Percentiles rank a stretch among this genome's conserved stretches.
These are phyloP conservation scores for Apotomis capreana DNA, from an alignment of 2,888 invertebrate species.

Conservation along the genomic window DNA sequence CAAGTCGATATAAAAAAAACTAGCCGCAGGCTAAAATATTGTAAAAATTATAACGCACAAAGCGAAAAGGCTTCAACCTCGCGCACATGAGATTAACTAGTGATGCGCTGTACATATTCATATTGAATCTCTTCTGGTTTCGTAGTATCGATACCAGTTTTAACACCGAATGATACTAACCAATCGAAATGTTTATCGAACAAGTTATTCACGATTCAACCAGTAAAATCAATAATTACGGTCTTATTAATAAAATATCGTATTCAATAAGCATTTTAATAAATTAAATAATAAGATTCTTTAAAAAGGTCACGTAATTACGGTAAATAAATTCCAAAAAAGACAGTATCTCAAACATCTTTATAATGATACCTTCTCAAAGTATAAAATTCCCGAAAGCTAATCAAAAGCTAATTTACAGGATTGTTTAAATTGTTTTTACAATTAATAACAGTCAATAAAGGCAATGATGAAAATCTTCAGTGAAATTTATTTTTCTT, in stretches of 20 bases:
- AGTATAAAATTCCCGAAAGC: neutral
- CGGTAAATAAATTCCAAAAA: neutral
- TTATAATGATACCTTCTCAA: conserved; percentile 9
- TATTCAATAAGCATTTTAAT: too few relatives aligned
- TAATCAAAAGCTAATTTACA: neutral
- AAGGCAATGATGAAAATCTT: too few relatives aligned
- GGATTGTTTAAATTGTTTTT: too few relatives aligned
- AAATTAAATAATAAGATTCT: too few relatives aligned
- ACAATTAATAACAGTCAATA: too few relatives aligned
- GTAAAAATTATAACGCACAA: conserved; percentile 58
- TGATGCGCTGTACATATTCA: conserved; percentile 33
- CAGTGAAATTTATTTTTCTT: neutral
- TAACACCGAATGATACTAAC: neutral
- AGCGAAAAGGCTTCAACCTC: conserved; percentile 45
- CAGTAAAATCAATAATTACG: too few relatives aligned
- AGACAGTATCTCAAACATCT: conserved; percentile 18
- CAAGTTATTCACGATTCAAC: too few relatives aligned
- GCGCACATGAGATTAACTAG: conserved; percentile 46
- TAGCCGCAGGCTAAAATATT: conserved; percentile 36
- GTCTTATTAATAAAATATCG: too few relatives aligned
- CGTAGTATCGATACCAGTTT: neutral
- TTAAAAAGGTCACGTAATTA: neutral
- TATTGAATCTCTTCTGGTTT: neutral
- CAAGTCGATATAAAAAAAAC: conserved; percentile 44
- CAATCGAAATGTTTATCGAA: neutral